Evolutionary conservation across 2,113 vertebrate species (phyloP).

Genomic region (Elaphurus davidianus): DNA sequence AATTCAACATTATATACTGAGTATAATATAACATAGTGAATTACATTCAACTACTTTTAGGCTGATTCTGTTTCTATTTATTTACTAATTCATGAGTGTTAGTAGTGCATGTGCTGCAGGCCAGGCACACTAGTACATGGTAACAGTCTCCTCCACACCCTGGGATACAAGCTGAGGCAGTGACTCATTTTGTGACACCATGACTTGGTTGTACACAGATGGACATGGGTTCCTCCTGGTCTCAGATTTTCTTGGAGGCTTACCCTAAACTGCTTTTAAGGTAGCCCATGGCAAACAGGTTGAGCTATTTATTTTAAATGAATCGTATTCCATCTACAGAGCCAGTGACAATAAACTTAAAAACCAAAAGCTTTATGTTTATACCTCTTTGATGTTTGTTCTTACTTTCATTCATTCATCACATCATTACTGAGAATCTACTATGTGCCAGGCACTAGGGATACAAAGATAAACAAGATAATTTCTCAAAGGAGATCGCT

Average conservation of each 20-base stretch:
- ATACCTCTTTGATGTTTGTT: neutral
- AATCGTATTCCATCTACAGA: neutral
- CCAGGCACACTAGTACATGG: neutral
- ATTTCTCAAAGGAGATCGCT: neutral
- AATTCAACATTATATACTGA: neutral
- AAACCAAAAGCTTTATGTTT: neutral
- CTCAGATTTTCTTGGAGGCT: neutral
- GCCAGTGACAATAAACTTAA: neutral
- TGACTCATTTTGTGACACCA: neutral
- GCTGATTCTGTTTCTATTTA: neutral
- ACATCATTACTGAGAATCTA: neutral
- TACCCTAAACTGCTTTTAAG: neutral
- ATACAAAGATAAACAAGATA: neutral
- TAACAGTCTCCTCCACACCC: too few species aligned
- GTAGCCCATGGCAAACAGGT: neutral
- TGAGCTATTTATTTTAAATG: neutral
- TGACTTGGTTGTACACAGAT: too few species aligned
- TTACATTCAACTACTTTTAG: neutral
- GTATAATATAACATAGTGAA: neutral
- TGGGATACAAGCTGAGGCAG: neutral
- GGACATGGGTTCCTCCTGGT: neutral
- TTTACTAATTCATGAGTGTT: neutral
- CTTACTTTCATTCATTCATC: neutral
- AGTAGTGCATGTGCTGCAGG: fast-evolving
- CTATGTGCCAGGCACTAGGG: neutral